Conservation (phyloP, 1,140 invertebrate genomes). For the Drosophila pandora region DNA sequence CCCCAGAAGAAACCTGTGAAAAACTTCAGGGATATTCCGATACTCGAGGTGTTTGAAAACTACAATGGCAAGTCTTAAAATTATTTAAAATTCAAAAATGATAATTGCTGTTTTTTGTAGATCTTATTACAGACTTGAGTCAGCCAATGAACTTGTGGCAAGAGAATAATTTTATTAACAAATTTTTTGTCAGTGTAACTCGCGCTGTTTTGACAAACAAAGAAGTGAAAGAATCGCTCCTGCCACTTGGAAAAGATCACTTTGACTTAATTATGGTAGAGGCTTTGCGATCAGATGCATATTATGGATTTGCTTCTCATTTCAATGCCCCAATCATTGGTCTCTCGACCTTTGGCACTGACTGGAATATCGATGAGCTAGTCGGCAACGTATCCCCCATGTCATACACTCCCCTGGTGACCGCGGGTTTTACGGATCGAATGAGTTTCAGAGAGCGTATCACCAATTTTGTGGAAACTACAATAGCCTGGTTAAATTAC, state of each 20-base stretch:
- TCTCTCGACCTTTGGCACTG: slow-evolving; percentile 73
- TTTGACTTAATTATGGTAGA: slow-evolving; percentile 72
- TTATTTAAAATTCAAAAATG: too few relatives aligned
- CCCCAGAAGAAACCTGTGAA: slow-evolving; percentile 82
- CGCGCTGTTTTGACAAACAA: slow-evolving; percentile 46
- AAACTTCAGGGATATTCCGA: slow-evolving; percentile 68
- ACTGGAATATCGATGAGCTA: slow-evolving; percentile 67
- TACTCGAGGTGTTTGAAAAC: slow-evolving; percentile 43
- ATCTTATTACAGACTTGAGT: slow-evolving; percentile 24
- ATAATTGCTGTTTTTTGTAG: slow-evolving; percentile 17
- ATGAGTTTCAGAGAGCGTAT: slow-evolving; percentile 84
- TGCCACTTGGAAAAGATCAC: slow-evolving; percentile 45
- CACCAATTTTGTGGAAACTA: slow-evolving; percentile 69
- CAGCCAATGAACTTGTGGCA: slow-evolving; percentile 36
- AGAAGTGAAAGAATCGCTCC: slow-evolving; percentile 48
- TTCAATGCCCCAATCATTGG: slow-evolving; percentile 79
- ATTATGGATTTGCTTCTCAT: slow-evolving; percentile 67
- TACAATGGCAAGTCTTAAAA: slow-evolving; percentile 50
- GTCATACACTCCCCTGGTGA: slow-evolving; percentile 79
- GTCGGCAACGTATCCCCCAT: slow-evolving; percentile 80
- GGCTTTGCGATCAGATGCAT: slow-evolving; percentile 54
- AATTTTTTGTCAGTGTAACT: slow-evolving; percentile 44
- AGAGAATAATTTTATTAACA: slow-evolving; percentile 56
- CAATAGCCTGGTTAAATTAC: slow-evolving; percentile 53
- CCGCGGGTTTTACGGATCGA: slow-evolving; percentile 58